Conservation (phyloP, 23 tunicate species). For the Diplosoma virens region DNA sequence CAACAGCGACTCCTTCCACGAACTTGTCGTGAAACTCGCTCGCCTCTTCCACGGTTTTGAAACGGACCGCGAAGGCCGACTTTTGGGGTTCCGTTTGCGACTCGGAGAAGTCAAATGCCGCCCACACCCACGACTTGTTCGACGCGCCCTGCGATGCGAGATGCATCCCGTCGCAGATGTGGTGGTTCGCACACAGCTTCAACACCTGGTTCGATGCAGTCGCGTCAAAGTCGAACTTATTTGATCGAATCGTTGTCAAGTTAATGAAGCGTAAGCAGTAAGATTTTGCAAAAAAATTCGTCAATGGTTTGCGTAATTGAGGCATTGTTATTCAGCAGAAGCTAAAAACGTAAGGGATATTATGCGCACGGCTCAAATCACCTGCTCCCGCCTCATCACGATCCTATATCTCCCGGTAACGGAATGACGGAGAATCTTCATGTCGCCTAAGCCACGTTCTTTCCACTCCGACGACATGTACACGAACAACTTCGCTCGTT, state of each 20-base stretch:
- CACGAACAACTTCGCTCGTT: conserved; percentile 77
- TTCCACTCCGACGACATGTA: conserved; percentile 79
- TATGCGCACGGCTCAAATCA: too few species aligned
- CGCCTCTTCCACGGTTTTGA: conserved; percentile 70
- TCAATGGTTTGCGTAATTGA: too few species aligned
- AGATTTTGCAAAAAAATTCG: too few species aligned
- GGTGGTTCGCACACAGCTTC: conserved; percentile 90
- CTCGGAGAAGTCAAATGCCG: conserved; percentile 73
- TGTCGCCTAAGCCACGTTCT: conserved; percentile 87
- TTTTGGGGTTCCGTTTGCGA: conserved; percentile 35
- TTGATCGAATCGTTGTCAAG: too few species aligned
- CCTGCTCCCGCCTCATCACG: conserved; percentile 94
- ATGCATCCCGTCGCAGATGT: conserved; percentile 49
- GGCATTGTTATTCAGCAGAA: too few species aligned
- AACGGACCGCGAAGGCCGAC: conserved; percentile 75
- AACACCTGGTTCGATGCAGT: conserved; percentile 75
- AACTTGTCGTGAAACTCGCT: conserved; percentile 50
- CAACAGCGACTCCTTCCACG: conserved; percentile 31
- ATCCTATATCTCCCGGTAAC: conserved; percentile 48
- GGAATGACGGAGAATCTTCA: conserved; percentile 71
- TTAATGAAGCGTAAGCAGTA: too few species aligned
- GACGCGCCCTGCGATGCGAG: conserved; percentile 37
- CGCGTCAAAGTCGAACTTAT: too few species aligned
- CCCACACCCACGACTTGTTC: conserved; percentile 82
- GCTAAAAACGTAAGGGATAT: too few species aligned